Conservation (phyloP, 1,140 invertebrate species). For the Orius insidiosus region DNA sequence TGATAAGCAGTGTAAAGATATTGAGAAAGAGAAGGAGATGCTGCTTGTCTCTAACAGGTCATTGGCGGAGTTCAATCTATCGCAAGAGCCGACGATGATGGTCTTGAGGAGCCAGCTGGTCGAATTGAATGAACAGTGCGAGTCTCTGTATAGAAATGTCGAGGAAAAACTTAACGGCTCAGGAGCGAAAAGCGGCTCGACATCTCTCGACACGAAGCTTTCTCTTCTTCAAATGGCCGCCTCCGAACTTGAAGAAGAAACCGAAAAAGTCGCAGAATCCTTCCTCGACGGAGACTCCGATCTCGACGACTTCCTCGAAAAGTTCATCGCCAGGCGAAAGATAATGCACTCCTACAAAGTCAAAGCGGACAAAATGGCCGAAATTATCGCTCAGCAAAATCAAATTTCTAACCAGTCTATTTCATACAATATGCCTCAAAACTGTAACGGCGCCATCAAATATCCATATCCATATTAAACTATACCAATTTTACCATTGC, state of each 20-base stretch:
- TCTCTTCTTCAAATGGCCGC: slow-evolving; percentile 66
- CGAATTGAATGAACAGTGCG: slow-evolving; percentile 46
- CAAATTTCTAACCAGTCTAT: no score
- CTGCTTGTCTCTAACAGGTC: slow-evolving; percentile 67
- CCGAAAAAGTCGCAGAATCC: slow-evolving; percentile 35
- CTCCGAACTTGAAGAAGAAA: slow-evolving; percentile 70
- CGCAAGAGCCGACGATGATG: slow-evolving; percentile 56
- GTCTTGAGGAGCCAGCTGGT: slow-evolving; percentile 45
- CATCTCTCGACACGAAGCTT: slow-evolving; percentile 47
- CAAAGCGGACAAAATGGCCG: slow-evolving; percentile 20
- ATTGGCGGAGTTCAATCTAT: slow-evolving; percentile 67
- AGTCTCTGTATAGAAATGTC: slow-evolving; percentile 40
- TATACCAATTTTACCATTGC: no score
- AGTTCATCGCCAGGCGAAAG: slow-evolving; percentile 15
- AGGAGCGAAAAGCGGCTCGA: neutral
- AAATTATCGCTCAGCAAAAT: slow-evolving; percentile 11
- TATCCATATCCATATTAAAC: no score
- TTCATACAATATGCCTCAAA: no score
- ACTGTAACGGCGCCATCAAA: no score
- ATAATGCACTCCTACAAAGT: slow-evolving; percentile 18
- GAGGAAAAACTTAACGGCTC: slow-evolving; percentile 30
- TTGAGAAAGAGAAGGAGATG: slow-evolving; percentile 48
- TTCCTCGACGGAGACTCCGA: slow-evolving; percentile 15
- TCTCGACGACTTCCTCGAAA: slow-evolving; percentile 18
- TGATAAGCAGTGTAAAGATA: neutral